phyloP scores from a whole-genome alignment of 2,113 vertebrate species.

The Nannospalax galili region DNA sequence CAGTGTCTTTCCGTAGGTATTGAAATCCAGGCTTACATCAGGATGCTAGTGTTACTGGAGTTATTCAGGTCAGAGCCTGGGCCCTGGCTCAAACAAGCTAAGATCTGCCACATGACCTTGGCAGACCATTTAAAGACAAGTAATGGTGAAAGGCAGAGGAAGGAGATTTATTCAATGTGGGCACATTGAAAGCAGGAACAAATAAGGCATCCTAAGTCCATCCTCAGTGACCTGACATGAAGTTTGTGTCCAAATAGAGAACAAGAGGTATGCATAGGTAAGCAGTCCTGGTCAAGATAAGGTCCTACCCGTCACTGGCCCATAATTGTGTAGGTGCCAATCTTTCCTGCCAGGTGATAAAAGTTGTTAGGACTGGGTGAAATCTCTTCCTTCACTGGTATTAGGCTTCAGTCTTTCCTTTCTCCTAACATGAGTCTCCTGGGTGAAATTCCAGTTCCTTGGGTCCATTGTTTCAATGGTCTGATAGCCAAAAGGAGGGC shows the following conservation, averaged over 20 bases:
- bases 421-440: not conserved
- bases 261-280: not conserved
- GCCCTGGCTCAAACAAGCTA: too few relatives aligned
- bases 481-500: not conserved
- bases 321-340: not conserved
- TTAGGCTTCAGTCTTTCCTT: not conserved
- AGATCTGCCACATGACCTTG: not conserved
- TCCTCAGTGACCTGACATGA: not conserved
- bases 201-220: not conserved
- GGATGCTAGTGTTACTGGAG: too few relatives aligned
- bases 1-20: too few relatives aligned
- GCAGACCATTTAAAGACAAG: too few relatives aligned
- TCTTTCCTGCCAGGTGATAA: not conserved
- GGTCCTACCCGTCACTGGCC: not conserved
- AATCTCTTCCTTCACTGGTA: not conserved
- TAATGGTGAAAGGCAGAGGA: not conserved
- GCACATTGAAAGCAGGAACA: not conserved
- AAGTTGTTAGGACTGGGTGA: too few relatives aligned
- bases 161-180: not conserved
- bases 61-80: too few relatives aligned
- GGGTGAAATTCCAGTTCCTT: not conserved
- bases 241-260: not conserved
- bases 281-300: not conserved
- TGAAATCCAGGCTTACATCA: too few relatives aligned
- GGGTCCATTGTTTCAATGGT: not conserved